Evolutionary conservation across 2,113 vertebrate genomes (phyloP).

Genomic region (Uropsilus gracilis): DNA sequence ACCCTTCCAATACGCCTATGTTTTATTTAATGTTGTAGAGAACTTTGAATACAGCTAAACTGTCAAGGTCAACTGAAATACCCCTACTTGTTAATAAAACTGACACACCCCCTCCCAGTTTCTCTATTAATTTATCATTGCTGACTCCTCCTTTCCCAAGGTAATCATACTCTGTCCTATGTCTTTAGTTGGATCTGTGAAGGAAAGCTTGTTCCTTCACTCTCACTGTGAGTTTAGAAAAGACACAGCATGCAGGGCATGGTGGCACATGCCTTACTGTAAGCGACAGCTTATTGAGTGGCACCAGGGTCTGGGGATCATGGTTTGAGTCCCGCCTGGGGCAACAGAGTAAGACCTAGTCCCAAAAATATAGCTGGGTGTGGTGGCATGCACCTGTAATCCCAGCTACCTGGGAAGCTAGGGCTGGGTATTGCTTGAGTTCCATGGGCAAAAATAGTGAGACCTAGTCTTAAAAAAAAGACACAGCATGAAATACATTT

Average conservation of each 20-base stretch:
- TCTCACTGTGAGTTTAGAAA: not conserved
- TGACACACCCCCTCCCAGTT: not conserved
- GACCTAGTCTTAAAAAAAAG: no score
- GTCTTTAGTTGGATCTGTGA: not conserved
- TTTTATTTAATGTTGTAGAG: not conserved
- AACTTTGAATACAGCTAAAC: not conserved
- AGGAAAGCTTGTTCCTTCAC: not conserved
- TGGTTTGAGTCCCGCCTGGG: no score
- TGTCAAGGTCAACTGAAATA: not conserved
- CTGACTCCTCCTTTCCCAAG: not conserved
- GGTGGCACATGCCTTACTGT: no score
- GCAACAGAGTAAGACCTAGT: no score
- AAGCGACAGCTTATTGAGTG: no score
- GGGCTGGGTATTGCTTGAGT: no score
- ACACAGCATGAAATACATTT: rapidly evolving
- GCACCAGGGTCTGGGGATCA: no score
- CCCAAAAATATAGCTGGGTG: no score
- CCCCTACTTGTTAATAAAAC: not conserved
- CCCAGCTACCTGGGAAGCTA: no score
- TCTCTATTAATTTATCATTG: not conserved
- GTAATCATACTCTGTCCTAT: not conserved
- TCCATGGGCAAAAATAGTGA: no score
- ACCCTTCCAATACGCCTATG: not conserved
- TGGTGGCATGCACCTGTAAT: no score
- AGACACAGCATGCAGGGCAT: rapidly evolving